Base-by-base conservation (phyloP, 2,888 invertebrate species). In the Seladonia tumulorum region DNA sequence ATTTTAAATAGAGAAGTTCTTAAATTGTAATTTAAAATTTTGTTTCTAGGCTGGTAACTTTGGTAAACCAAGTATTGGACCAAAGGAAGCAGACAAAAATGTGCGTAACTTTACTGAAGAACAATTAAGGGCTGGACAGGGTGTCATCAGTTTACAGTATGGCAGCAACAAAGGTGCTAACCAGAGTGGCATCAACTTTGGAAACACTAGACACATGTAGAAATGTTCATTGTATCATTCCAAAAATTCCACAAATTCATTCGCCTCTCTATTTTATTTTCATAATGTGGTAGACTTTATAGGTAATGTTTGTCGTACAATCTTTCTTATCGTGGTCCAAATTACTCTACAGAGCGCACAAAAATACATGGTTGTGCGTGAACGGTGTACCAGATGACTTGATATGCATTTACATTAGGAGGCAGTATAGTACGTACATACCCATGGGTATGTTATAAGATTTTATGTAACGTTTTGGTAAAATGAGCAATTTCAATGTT, bases 141-240 rank as follows among this genome's bases (percentile, higher is more conserved):
- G 98, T 75, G 98, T 99, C 85, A 99, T 99, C 95, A 98, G 98
- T 79, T 96, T 99, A 82, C 99, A 99, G 95, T 99, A 99, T 95
- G 99, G 99, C 84, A 98, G 98, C 93, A 99, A 99, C 96, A 99
- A 99, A 95, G 99, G 99, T 47, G 99, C 99, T 92, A 99, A 96
- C 94, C 99, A 99, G 95, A 98, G 98, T 90, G 99, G 99, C 82
- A 98, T 99, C 95, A 99, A 98, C 95, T 98, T 99, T 93, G 99
- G 99, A 92, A 99, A 99, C 96, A 99, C 99, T 93, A 97, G 99
- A 95, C 99, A 99, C 96, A 99, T 99, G 98, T 99, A 97, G 97
- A 96, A 63, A 49, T 39, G 22, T 70, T 42, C 35, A 53, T 57
- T 42, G 39, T 63, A 60, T 57, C 57, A 35, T 39, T 71, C 68